A percentile compares a stretch with the other conserved stretches of the same genome.
Conservation (phyloP, 2,113 vertebrate genomes). For the Ia io region DNA sequence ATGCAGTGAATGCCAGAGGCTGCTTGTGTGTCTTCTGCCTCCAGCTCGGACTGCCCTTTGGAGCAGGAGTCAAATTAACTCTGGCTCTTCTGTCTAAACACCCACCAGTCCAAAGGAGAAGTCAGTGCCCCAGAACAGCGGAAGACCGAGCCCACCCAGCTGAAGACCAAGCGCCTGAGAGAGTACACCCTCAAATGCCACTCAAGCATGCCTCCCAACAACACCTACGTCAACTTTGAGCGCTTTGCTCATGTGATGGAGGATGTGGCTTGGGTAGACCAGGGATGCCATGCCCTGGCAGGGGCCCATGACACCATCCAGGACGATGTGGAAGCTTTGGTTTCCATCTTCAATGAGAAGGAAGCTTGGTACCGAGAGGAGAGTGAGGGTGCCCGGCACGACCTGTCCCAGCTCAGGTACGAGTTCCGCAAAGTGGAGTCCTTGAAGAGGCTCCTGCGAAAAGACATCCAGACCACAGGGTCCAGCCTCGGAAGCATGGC, state of each 20-base stretch:
- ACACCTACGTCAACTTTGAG: conserved; percentile 91
- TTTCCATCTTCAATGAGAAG: conserved; percentile 90
- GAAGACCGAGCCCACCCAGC: conserved; percentile 81
- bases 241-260: conserved; percentile 87
- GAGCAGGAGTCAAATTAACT: conserved; percentile 72
- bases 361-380: conserved; percentile 92
- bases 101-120: conserved; percentile 83
- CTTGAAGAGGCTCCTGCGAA: conserved; percentile 84
- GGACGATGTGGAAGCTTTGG: conserved; percentile 88
- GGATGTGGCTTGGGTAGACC: conserved; percentile 82
- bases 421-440: conserved; percentile 88
- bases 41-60: conserved; percentile 45
- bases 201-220: conserved; percentile 90
- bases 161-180: conserved; percentile 90
- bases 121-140: conserved; percentile 74
- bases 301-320: conserved; percentile 83
- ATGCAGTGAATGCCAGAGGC: conserved; percentile 67
- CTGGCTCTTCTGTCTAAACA: conserved; percentile 87
- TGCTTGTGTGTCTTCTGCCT: conserved; percentile 49
- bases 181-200: conserved; percentile 93
- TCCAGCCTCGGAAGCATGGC: conserved; percentile 77
- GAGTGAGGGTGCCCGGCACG: conserved; percentile 83
- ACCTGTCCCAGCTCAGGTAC: conserved; percentile 88
- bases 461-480: conserved; percentile 82
- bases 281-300: conserved; percentile 77